Percentiles rank a stretch among this genome's conserved stretches.
Conservation (phyloP, 2,888 invertebrate genomes). For the Melanchra persicariae region DNA sequence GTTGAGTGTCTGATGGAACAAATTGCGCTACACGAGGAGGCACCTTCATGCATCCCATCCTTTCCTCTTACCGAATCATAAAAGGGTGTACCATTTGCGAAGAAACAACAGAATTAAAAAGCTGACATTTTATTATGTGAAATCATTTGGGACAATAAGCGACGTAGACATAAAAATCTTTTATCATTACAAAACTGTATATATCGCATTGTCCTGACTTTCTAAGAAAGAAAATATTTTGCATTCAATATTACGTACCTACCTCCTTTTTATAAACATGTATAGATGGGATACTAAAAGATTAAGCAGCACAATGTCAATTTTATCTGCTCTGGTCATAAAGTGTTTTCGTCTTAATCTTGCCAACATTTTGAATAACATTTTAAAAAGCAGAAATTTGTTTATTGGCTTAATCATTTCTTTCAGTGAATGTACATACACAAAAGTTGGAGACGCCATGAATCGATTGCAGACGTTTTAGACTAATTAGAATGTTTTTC, state of each 20-base stretch:
- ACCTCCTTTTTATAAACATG: not conserved
- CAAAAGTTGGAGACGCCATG: conserved; percentile 14
- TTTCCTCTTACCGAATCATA: conserved; percentile 18
- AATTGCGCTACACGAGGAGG: too few species aligned
- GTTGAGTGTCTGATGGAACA: too few species aligned
- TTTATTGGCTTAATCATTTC: too few species aligned
- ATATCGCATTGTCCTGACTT: conserved; percentile 3
- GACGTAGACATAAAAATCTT: conserved; percentile 15
- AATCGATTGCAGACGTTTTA: conserved; percentile 39
- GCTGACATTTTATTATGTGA: conserved; percentile 4
- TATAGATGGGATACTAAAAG: not conserved
- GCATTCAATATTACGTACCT: not conserved
- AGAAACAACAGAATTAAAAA: conserved; percentile 27
- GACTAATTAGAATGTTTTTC: conserved; percentile 57
- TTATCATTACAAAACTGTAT: conserved; percentile 1
- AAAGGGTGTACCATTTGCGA: conserved; percentile 12
- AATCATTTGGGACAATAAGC: conserved; percentile 9
- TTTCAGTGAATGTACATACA: not conserved
- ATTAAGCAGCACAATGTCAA: not conserved
- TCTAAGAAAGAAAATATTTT: not conserved
- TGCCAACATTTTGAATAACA: too few species aligned
- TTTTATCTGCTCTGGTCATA: not conserved
- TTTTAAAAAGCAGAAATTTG: not conserved
- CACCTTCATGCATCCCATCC: not conserved
- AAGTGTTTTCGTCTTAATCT: too few species aligned